Conservation (phyloP, 2,797 vertebrate species). For the Gorsachius magnificus region DNA sequence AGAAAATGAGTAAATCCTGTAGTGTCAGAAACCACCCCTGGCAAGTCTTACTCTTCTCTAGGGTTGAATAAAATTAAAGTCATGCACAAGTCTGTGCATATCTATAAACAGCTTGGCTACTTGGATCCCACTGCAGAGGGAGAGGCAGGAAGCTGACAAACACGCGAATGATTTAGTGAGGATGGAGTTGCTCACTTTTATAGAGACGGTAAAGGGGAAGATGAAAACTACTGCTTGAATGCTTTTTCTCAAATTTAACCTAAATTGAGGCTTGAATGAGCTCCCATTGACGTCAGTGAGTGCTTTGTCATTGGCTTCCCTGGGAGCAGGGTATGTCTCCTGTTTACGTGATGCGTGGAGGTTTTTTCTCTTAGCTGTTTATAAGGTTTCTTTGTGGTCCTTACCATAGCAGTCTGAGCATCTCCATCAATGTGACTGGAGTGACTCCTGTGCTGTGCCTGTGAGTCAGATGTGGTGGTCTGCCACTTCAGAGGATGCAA, state of each 20-base stretch:
- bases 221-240: slow-evolving; percentile 37
- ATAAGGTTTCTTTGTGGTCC: background rate
- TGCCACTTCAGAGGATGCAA: slow-evolving; percentile 1
- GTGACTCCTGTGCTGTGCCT: background rate
- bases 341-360: background rate
- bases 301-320: slow-evolving; percentile 18
- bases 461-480: background rate
- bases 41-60: slow-evolving; percentile 14
- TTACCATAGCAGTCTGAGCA: background rate
- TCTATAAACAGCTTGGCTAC: slow-evolving; percentile 50
- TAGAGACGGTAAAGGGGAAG: slow-evolving; percentile 8
- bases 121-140: slow-evolving; percentile 21
- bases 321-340: background rate
- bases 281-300: slow-evolving; percentile 49
- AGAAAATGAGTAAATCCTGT: slow-evolving; percentile 3
- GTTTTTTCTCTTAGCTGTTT: background rate
- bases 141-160: slow-evolving; percentile 58
- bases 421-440: background rate
- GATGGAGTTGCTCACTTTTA: slow-evolving; percentile 26
- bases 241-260: slow-evolving; percentile 1
- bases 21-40: slow-evolving; percentile 33
- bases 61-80: slow-evolving; percentile 56
- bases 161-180: slow-evolving; percentile 60
- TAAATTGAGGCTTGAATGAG: slow-evolving; percentile 18
- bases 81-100: slow-evolving; percentile 27